A percentile compares a stretch with the other conserved stretches of the same genome.
These are phyloP conservation scores for Scopus umbretta DNA, from an alignment of 2,113 vertebrate genomes.

Conservation along the genomic window DNA sequence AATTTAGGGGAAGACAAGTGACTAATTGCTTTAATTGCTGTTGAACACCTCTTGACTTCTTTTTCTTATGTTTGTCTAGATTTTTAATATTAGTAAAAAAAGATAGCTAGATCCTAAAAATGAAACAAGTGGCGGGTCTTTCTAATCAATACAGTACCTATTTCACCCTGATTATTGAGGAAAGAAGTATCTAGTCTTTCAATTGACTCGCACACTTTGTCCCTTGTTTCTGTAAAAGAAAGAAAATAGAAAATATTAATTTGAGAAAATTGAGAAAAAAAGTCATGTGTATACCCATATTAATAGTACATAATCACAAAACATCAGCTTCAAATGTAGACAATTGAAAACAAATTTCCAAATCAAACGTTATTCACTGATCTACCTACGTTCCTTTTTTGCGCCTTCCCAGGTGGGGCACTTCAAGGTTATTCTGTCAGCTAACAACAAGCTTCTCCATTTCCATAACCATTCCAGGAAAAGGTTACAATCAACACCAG, in stretches of 20 bases:
- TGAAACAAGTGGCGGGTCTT: background rate
- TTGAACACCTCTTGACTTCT: background rate
- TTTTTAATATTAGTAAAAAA: background rate
- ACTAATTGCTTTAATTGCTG: background rate
- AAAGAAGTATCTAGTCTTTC: conserved; percentile 18
- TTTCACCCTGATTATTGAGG: background rate
- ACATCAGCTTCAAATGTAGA: background rate
- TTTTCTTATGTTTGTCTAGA: background rate
- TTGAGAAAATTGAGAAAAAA: background rate
- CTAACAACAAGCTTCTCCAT: fast-evolving
- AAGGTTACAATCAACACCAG: background rate
- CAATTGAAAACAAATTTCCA: background rate
- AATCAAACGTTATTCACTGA: background rate
- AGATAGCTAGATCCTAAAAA: background rate
- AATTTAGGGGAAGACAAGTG: background rate
- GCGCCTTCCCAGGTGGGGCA: background rate
- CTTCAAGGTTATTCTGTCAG: background rate
- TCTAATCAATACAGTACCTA: conserved; percentile 36
- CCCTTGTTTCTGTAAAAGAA: conserved; percentile 44
- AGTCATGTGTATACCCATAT: fast-evolving
- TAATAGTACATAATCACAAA: background rate
- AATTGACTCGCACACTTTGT: conserved; percentile 28
- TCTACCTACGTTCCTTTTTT: background rate
- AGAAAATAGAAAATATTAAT: background rate
- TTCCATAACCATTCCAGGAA: background rate